Percentiles rank a stretch among this genome's conserved stretches.
phyloP scores from a whole-genome alignment of 2,888 invertebrate genomes.

The Papilio protenor region DNA sequence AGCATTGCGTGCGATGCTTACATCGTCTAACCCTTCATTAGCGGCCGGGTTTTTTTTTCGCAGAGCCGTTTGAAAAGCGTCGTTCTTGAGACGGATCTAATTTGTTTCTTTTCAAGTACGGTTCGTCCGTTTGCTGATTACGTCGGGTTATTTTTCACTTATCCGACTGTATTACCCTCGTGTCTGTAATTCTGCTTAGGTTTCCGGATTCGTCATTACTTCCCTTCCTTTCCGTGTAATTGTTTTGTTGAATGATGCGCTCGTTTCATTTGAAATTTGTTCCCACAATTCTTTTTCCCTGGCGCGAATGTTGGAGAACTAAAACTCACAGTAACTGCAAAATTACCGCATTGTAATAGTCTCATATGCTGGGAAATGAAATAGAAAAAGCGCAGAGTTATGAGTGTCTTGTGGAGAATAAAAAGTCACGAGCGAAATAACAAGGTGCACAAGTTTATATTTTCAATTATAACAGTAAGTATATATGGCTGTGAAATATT shows the following conservation, averaged over 20 bases:
- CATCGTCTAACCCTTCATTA: slow-evolving; percentile 75
- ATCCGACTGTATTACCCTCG: slow-evolving; percentile 61
- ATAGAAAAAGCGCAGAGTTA: slow-evolving; percentile 39
- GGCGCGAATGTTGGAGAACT: slow-evolving; percentile 16
- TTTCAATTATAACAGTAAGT: slow-evolving; percentile 33
- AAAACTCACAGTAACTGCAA: slow-evolving; percentile 34
- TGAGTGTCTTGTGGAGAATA: slow-evolving; percentile 35
- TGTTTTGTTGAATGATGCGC: slow-evolving; percentile 43
- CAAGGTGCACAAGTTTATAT: slow-evolving; percentile 37
- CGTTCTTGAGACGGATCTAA: slow-evolving; percentile 79
- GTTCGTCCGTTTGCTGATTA: slow-evolving; percentile 69
- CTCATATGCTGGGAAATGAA: slow-evolving; percentile 34
- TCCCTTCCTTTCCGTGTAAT: slow-evolving; percentile 25
- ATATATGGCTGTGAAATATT: slow-evolving; percentile 5
- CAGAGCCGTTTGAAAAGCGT: slow-evolving; percentile 67
- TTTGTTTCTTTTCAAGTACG: slow-evolving; percentile 80
- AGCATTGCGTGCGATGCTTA: slow-evolving; percentile 45
- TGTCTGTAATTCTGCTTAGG: slow-evolving; percentile 68
- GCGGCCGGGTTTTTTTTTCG: slow-evolving; percentile 64
- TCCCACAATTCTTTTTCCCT: slow-evolving; percentile 1
- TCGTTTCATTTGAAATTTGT: slow-evolving; percentile 26
- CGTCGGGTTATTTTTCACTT: slow-evolving; percentile 67
- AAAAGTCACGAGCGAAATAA: slow-evolving; percentile 39
- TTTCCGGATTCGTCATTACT: slow-evolving; percentile 50
- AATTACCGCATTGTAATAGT: slow-evolving; percentile 40